phyloP scores from a whole-genome alignment of 2,113 vertebrate species.

The Mungos mungo region DNA sequence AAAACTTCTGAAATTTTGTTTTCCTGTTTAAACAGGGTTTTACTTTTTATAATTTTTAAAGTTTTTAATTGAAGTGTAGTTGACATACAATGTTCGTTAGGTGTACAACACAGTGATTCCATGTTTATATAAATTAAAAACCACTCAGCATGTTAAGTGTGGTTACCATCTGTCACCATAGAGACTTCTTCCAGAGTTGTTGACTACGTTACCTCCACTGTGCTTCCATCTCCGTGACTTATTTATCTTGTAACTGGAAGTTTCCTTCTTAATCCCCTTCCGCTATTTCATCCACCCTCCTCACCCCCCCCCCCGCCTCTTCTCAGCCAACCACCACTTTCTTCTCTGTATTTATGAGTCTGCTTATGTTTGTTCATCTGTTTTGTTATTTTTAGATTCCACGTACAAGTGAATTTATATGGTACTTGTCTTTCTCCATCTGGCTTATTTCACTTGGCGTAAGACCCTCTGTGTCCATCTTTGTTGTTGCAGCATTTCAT shows the following conservation, averaged over 20 bases:
- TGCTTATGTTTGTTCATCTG: neutral
- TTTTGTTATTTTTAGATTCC: neutral
- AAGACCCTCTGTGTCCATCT: neutral
- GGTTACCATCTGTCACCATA: neutral
- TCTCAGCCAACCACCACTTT: neutral
- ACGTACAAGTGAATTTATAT: neutral
- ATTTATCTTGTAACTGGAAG: neutral
- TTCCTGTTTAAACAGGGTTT: neutral
- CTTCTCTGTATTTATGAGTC: neutral
- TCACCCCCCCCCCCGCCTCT: neutral
- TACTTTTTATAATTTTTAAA: neutral
- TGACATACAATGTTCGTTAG: neutral
- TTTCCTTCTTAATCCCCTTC: neutral
- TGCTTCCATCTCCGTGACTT: neutral
- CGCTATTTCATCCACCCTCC: neutral
- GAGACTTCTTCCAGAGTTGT: neutral
- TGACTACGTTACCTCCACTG: neutral
- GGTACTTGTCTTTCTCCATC: neutral
- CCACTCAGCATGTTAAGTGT: neutral
- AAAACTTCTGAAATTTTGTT: neutral
- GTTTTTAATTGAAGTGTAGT: neutral
- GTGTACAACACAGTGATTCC: neutral
- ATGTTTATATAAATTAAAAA: neutral
- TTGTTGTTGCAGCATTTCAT: neutral
- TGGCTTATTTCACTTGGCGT: neutral